Conservation (phyloP, 2,888 invertebrate genomes). For the Drosophila paranaensis region DNA sequence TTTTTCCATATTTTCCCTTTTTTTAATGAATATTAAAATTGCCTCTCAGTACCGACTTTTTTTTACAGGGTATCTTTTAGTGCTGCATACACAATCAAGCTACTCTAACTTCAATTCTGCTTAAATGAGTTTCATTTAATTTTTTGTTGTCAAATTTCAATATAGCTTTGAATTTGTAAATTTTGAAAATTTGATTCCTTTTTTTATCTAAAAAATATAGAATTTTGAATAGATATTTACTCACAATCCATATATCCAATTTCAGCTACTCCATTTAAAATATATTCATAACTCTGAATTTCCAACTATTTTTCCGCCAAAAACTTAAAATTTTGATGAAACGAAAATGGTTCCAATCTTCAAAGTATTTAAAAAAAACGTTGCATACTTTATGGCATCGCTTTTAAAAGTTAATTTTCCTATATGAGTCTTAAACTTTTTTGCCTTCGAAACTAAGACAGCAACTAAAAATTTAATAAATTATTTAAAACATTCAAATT, state of each 20-base stretch:
- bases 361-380: neutral
- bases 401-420: neutral
- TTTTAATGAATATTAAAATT: neutral
- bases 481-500: neutral
- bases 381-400: neutral
- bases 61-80: neutral
- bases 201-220: too few species aligned
- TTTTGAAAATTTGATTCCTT: too few species aligned
- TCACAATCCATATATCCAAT: neutral
- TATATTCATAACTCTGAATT: neutral
- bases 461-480: neutral
- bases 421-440: neutral
- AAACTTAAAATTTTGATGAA: neutral
- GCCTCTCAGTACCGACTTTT: too few species aligned
- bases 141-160: too few species aligned
- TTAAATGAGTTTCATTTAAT: too few species aligned
- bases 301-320: neutral
- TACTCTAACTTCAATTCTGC: neutral
- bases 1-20: too few species aligned
- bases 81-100: too few species aligned
- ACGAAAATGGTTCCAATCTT: neutral
- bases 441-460: too few species aligned
- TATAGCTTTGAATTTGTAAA: too few species aligned
- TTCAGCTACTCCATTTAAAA: neutral
- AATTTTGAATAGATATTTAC: neutral